Conservation (phyloP, 2,113 vertebrate genomes). For the Xenus cinereus region DNA sequence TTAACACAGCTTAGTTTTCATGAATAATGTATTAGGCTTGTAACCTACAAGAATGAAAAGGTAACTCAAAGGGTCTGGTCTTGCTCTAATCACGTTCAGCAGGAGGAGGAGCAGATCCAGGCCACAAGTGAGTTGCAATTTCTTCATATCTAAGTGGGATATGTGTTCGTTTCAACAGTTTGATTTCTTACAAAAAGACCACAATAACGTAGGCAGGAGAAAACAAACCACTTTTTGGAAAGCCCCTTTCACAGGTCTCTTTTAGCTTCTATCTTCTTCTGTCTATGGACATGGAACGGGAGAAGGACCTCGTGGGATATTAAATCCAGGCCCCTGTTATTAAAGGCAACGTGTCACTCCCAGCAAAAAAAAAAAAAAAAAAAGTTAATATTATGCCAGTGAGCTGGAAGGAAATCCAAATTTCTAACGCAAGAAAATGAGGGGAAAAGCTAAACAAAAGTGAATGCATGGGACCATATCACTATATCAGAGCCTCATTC, state of each 20-base stretch:
- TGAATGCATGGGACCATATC: not conserved
- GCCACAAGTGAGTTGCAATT: not conserved
- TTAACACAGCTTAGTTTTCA: not conserved
- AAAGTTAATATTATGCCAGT: not conserved
- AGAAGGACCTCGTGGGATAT: not conserved
- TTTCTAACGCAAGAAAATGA: constrained; percentile 19
- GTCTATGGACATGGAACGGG: not conserved
- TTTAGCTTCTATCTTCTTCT: not conserved
- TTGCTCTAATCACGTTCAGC: not conserved
- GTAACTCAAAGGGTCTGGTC: not conserved
- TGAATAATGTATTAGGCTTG: not conserved
- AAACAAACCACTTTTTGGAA: not conserved
- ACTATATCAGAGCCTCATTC: not conserved
- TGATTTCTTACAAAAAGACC: not conserved
- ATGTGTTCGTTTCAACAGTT: not conserved
- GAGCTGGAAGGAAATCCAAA: constrained; percentile 43
- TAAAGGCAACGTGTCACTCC: not conserved
- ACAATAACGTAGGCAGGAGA: not conserved
- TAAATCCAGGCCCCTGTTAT: not conserved
- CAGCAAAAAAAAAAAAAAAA: not conserved
- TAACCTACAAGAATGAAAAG: not conserved
- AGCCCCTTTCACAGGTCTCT: not conserved
- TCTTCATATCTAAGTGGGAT: not conserved
- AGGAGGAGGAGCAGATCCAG: not conserved
- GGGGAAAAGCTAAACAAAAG: constrained; percentile 55